Conservation (phyloP, 2,888 invertebrate genomes). For the Drosophila suboccidentalis region DNA sequence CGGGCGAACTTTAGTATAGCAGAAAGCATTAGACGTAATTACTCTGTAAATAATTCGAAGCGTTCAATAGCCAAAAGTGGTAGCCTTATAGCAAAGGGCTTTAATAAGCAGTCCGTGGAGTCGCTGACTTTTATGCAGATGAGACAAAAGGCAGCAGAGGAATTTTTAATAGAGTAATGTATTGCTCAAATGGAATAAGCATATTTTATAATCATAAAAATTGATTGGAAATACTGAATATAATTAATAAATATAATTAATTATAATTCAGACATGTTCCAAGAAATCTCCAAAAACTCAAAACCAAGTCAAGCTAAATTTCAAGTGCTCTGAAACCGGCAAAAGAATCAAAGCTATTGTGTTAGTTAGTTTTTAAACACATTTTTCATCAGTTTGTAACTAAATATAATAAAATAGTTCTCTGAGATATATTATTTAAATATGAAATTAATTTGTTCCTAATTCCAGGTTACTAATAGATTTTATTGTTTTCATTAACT, state of each 20-base stretch:
- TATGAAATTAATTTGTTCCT: too few relatives aligned
- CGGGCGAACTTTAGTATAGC: slow-evolving; percentile 6
- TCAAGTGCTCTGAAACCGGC: too few relatives aligned
- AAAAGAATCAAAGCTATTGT: too few relatives aligned
- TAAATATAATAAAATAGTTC: too few relatives aligned
- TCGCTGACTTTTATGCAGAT: slow-evolving; percentile 19
- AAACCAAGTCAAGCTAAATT: too few relatives aligned
- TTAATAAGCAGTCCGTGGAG: slow-evolving; percentile 33
- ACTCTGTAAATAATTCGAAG: slow-evolving; percentile 73
- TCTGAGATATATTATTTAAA: too few relatives aligned
- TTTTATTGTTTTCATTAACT: neutral
- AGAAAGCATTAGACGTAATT: slow-evolving; percentile 74
- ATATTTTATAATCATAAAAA: neutral
- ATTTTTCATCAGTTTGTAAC: too few relatives aligned
- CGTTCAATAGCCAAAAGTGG: slow-evolving; percentile 35
- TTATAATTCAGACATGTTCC: neutral
- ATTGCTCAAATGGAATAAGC: neutral
- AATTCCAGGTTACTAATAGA: neutral
- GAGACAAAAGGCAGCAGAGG: neutral
- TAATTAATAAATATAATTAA: too few relatives aligned
- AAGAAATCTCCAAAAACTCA: too few relatives aligned
- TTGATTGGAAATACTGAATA: neutral
- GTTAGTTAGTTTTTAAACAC: too few relatives aligned
- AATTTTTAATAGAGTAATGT: neutral
- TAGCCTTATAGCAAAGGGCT: slow-evolving; percentile 20